Evolutionary conservation across 2,888 invertebrate species (phyloP), one percentile per base, ranked within the genome.

Genomic region (Chymomyza amoena): DNA sequence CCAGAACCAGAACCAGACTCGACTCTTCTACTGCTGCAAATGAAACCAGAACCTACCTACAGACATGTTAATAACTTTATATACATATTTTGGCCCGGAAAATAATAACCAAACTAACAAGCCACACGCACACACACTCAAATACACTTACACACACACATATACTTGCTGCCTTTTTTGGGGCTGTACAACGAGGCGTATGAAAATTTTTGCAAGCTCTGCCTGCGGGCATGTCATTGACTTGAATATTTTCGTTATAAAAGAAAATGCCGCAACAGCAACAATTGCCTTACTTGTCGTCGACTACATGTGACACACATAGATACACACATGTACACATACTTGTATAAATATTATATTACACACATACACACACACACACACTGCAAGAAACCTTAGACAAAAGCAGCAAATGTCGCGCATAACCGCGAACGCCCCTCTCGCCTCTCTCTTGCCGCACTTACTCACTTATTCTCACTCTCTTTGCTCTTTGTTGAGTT

Each of bases 381-480:
- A 18, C 15, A n/a, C 51, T 13, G 18, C 51, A 63, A 76, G 87
- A 82, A 81, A 77, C 82, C 85, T 80, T 87, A 83, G 82, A 86
- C 76, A 45, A 45, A 45, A 13, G 39, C 64, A 69, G 65, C 57
- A 25, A 54, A 57, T 57, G 28, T 67, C 59, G 54, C 36, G 56
- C 60, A 64, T 52, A 68, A 56, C 39, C 64, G 36, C 45, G 20
- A 16, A 25, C 50, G 60, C 20, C 32, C 3, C 9, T 28, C 6
- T 2, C 59, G n/a, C n/a, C n/a, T n/a, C n/a, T n/a, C 62, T 36
- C 51, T 50, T 56, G 51, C 62, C 63, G 18, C 56, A 25, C 25
- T 25, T 25, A 25, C 25, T 25, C 28, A 39, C 16, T 16, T 16
- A n/a, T 36, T 7, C 16, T 59, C 63, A 45, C 32, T 18, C 45